Conservation (phyloP, 2,113 vertebrate species). For the Saiga tatarica region DNA sequence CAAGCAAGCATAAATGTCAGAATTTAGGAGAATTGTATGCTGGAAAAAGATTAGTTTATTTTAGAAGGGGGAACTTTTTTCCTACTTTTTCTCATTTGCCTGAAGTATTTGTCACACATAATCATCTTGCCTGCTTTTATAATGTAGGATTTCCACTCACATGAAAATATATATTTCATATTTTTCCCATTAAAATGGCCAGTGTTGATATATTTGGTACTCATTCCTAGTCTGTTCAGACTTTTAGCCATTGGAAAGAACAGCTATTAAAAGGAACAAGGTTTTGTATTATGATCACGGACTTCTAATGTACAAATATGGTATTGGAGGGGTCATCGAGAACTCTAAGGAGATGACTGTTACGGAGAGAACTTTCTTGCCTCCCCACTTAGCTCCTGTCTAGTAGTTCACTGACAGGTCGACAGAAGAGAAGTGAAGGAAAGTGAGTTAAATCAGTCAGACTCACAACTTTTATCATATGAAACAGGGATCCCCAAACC, state of each 20-base stretch:
- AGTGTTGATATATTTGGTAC: background rate
- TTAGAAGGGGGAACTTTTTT: background rate
- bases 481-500: background rate
- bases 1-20: conserved; percentile 47
- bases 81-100: conserved; percentile 49
- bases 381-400: background rate
- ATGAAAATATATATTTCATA: background rate
- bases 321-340: background rate
- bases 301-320: background rate
- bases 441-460: background rate
- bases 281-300: background rate
- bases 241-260: background rate
- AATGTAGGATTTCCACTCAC: conserved; percentile 39
- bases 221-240: background rate
- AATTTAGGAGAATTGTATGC: conserved; percentile 39
- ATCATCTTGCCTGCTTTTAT: conserved; percentile 49
- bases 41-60: conserved; percentile 29
- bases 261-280: background rate
- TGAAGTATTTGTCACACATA: conserved; percentile 40
- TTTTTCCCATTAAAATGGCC: conserved; percentile 38
- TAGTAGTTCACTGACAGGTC: background rate
- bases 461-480: background rate
- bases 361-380: background rate
- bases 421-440: background rate
- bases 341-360: background rate